Percentiles rank a stretch among this genome's conserved stretches.
Conservation (phyloP, 2,888 invertebrate genomes). For the Rugalucina vietnamica region DNA sequence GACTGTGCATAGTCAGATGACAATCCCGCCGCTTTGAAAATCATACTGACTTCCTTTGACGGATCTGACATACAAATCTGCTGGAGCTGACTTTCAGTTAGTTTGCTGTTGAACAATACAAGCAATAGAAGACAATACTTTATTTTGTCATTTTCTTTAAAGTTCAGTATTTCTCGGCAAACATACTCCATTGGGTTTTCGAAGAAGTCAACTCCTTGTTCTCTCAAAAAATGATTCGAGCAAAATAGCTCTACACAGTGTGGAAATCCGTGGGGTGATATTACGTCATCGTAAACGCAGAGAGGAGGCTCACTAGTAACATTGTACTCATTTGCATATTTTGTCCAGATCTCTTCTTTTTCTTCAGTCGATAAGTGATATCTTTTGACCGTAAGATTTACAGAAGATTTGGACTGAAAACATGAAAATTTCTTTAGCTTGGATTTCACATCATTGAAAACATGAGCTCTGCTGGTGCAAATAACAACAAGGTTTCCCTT, state of each 20-base stretch:
- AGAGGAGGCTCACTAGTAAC: not conserved
- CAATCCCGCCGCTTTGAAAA: not conserved
- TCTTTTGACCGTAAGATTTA: constrained; percentile 14
- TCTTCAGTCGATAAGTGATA: not conserved
- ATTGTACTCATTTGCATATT: constrained; percentile 21
- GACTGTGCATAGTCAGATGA: not conserved
- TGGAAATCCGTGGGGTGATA: constrained; percentile 34
- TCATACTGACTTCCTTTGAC: not conserved
- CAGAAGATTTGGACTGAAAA: not conserved
- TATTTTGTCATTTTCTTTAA: not conserved
- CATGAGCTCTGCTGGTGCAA: constrained; percentile 15
- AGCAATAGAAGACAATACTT: constrained; percentile 14
- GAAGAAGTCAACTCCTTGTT: constrained; percentile 21
- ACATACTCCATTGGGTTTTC: constrained; percentile 13
- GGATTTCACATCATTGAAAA: not conserved
- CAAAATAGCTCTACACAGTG: constrained; percentile 45
- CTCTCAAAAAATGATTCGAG: constrained; percentile 14
- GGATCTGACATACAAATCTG: not conserved
- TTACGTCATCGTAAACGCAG: not conserved
- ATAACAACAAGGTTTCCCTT: constrained; percentile 25
- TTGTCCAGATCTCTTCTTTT: constrained; percentile 8
- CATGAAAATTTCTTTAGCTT: constrained; percentile 6
- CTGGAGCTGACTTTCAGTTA: not conserved
- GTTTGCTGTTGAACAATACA: not conserved
- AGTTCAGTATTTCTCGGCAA: constrained; percentile 24